Percentiles rank a stretch among this genome's conserved stretches.
Conservation (phyloP, 1,140 invertebrate genomes). For the Papilio dardanus region DNA sequence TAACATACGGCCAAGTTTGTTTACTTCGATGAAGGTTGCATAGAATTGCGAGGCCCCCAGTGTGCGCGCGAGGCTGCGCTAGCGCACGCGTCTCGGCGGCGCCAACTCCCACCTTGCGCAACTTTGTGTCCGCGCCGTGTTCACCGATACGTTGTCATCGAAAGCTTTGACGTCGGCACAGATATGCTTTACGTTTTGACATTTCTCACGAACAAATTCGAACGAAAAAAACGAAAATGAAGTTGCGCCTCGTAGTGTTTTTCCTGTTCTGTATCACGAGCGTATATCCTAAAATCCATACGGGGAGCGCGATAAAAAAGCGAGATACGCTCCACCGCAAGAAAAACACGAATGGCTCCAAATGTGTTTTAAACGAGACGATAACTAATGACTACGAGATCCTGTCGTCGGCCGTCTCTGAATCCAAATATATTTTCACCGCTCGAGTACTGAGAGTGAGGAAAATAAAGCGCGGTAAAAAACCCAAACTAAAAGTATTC, state of each 20-base stretch:
- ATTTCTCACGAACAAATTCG: slow-evolving; percentile 46
- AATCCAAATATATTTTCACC: slow-evolving; percentile 79
- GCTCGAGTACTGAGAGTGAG: slow-evolving; percentile 74
- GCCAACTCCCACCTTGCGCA: slow-evolving; percentile 71
- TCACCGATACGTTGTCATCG: slow-evolving; percentile 65
- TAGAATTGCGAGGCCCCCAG: slow-evolving; percentile 78
- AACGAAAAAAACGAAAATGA: slow-evolving; percentile 69
- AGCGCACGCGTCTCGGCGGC: slow-evolving; percentile 79
- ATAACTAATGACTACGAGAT: slow-evolving; percentile 81
- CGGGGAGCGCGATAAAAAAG: slow-evolving; percentile 63
- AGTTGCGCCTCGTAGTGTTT: slow-evolving; percentile 68
- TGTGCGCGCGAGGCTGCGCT: slow-evolving; percentile 74
- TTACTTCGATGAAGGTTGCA: slow-evolving; percentile 79
- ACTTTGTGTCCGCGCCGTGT: slow-evolving; percentile 59
- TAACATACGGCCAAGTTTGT: slow-evolving; percentile 72
- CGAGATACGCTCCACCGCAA: slow-evolving; percentile 65
- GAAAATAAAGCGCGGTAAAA: slow-evolving; percentile 74
- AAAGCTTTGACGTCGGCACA: slow-evolving; percentile 56
- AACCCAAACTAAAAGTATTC: slow-evolving; percentile 66
- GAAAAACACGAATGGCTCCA: slow-evolving; percentile 71
- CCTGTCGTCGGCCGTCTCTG: slow-evolving; percentile 76
- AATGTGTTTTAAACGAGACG: slow-evolving; percentile 79
- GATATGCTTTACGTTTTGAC: slow-evolving; percentile 54
- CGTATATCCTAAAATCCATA: slow-evolving; percentile 61
- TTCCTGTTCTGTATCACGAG: slow-evolving; percentile 62